Evolutionary conservation across 2,113 vertebrate species (phyloP).

Genomic region (Danionella cerebrum): DNA sequence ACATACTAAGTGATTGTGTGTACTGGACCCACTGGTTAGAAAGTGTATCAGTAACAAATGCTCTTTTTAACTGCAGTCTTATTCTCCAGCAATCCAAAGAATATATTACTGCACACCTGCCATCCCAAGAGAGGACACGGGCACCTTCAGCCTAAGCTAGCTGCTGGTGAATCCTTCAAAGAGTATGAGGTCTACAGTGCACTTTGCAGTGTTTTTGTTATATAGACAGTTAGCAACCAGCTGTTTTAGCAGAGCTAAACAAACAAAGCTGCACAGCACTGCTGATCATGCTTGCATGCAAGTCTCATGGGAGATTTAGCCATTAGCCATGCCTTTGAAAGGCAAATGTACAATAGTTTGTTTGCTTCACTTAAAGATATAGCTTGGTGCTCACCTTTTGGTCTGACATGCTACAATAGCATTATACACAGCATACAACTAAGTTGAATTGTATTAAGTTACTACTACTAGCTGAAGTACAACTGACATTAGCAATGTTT

Average conservation of each 20-base stretch:
- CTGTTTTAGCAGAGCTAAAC: slow-evolving; percentile 2
- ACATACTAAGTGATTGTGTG: not conserved
- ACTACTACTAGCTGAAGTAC: no score
- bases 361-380: not conserved
- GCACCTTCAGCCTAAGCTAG: not conserved
- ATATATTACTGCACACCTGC: slow-evolving; percentile 19
- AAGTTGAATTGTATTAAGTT: no score
- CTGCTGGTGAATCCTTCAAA: not conserved
- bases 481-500: no score
- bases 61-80: not conserved
- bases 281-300: not conserved
- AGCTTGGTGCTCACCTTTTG: not conserved
- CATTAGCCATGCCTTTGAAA: not conserved
- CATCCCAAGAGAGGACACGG: not conserved
- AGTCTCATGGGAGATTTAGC: not conserved
- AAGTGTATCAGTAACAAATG: not conserved
- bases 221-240: not conserved
- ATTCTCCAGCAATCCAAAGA: not conserved
- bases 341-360: not conserved
- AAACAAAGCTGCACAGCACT: slow-evolving; percentile 12
- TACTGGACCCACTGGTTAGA: not conserved
- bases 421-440: no score
- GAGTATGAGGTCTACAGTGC: not conserved
- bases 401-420: not conserved
- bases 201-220: slow-evolving; percentile 3